These are phyloP conservation scores for Zosterops lateralis DNA, from an alignment of 2,113 vertebrate genomes.

Conservation along the genomic window DNA sequence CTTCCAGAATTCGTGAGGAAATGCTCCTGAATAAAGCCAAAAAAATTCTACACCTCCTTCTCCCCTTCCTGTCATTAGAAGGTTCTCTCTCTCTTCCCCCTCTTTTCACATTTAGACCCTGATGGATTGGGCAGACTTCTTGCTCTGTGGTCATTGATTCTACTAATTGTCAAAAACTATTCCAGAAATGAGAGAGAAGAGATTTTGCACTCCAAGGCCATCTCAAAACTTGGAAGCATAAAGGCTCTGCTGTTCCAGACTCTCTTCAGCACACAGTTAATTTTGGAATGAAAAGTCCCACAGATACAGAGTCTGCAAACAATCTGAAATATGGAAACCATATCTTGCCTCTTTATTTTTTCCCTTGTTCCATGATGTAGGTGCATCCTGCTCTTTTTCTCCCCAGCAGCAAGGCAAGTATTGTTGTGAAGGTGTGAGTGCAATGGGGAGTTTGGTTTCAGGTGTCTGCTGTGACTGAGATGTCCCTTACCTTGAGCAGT, in stretches of 20 bases:
- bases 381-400: neutral
- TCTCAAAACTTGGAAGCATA: slow-evolving; percentile 23
- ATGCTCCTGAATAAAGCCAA: slow-evolving; percentile 28
- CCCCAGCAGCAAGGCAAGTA: neutral
- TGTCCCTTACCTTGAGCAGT: neutral
- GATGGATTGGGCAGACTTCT: slow-evolving; percentile 42
- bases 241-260: slow-evolving; percentile 22
- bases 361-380: neutral
- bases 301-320: neutral
- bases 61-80: slow-evolving; percentile 43
- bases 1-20: slow-evolving; percentile 49
- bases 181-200: slow-evolving; percentile 16
- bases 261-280: slow-evolving; percentile 16
- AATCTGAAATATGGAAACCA: neutral
- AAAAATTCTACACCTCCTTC: slow-evolving; percentile 28
- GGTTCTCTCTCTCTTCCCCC: neutral
- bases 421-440: neutral
- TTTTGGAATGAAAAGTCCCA: slow-evolving; percentile 16
- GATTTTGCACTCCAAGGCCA: neutral
- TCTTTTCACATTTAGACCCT: slow-evolving; percentile 19
- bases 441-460: neutral
- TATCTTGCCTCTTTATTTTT: neutral
- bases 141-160: slow-evolving; percentile 20
- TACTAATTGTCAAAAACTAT: slow-evolving; percentile 46
- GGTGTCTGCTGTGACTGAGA: neutral